A percentile compares a stretch with the other conserved stretches of the same genome.
phyloP scores from a whole-genome alignment of 1,140 invertebrate genomes.

The Sitobion miscanthi region DNA sequence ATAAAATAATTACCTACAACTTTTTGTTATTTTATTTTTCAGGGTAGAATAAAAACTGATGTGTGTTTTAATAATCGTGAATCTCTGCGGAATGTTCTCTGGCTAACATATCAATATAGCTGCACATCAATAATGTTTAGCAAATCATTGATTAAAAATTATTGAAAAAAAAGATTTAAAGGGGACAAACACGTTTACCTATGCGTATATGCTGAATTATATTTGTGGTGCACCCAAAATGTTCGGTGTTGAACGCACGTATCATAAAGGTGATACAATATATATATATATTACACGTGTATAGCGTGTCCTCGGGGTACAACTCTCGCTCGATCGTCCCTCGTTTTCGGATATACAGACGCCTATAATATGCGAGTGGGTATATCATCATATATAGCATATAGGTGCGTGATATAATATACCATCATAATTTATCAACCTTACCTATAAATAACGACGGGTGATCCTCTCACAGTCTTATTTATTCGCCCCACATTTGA shows the following conservation, averaged over 20 bases:
- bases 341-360: not conserved
- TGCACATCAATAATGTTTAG: not conserved
- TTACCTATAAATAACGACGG: not conserved
- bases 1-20: not conserved
- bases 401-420: not conserved
- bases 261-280: too few relatives aligned
- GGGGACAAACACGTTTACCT: not conserved
- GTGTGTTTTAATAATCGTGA: not conserved
- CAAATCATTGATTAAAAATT: not conserved
- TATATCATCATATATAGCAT: not conserved
- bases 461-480: not conserved
- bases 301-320: not conserved
- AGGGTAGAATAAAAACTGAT: not conserved
- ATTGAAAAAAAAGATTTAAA: not conserved
- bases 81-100: not conserved
- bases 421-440: conserved; percentile 7
- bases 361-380: not conserved
- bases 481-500: not conserved
- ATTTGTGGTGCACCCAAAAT: not conserved
- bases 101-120: not conserved
- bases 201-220: not conserved
- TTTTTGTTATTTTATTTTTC: not conserved
- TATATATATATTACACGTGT: not conserved
- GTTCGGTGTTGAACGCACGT: not conserved
- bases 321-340: not conserved